phyloP scores from a whole-genome alignment of 2,888 invertebrate genomes.

The Agrypnus murinus region DNA sequence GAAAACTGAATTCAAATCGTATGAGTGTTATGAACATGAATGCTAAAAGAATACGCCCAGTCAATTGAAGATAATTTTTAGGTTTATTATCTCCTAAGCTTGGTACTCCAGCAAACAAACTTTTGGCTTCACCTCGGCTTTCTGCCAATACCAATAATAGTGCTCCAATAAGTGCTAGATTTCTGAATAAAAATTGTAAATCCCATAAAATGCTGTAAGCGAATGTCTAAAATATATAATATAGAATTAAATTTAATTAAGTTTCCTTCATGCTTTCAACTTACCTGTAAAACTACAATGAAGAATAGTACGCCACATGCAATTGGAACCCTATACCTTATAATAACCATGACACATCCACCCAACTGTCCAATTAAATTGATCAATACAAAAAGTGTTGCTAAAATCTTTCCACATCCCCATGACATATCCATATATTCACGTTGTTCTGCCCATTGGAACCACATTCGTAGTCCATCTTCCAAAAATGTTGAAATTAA shows the following conservation, averaged over 20 bases:
- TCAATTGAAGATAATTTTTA: conserved; percentile 96
- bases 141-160: conserved; percentile 97
- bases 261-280: conserved; percentile 41
- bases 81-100: conserved; percentile 96
- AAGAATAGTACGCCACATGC: conserved; percentile 95
- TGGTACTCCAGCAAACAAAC: conserved; percentile 96
- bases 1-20: conserved; percentile 92
- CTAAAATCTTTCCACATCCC: conserved; percentile 96
- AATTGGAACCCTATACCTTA: conserved; percentile 91
- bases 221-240: conserved; percentile 80
- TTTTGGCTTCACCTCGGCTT: conserved; percentile 92
- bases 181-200: conserved; percentile 95
- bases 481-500: conserved; percentile 99
- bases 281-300: conserved; percentile 96
- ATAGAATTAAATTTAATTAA: neutral
- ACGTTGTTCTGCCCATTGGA: conserved; percentile 97
- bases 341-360: conserved; percentile 97
- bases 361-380: conserved; percentile 97
- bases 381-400: conserved; percentile 94
- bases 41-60: conserved; percentile 95
- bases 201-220: conserved; percentile 99
- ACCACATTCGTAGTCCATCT: conserved; percentile 99
- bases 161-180: conserved; percentile 98
- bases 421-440: conserved; percentile 99
- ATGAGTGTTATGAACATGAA: conserved; percentile 99